These are phyloP conservation scores for Oreochromis grahami DNA, from an alignment of 2,797 vertebrate genomes.

Conservation along the genomic window DNA sequence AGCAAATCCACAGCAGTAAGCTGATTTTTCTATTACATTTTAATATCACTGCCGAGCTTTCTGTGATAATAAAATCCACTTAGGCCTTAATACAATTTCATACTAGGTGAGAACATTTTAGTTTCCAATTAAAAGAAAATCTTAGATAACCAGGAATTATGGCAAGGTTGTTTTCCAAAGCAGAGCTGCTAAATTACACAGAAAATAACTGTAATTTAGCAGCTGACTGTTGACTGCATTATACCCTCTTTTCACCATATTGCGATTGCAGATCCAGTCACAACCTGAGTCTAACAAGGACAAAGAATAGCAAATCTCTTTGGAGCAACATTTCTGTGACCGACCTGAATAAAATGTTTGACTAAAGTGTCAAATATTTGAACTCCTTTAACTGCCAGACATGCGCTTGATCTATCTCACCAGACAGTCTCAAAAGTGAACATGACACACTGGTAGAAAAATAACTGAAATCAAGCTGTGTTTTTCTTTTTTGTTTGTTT, in stretches of 20 bases:
- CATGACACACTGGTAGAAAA: constrained; percentile 1
- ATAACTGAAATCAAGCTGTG: constrained; percentile 7
- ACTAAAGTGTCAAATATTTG: constrained; percentile 62
- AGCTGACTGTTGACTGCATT: not conserved
- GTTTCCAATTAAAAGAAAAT: constrained; percentile 56
- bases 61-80: constrained; percentile 43
- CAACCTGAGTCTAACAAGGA: constrained; percentile 42
- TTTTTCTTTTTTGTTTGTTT: not conserved
- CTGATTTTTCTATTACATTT: constrained; percentile 37
- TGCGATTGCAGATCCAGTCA: not conserved
- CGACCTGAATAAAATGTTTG: constrained; percentile 50
- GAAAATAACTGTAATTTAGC: not conserved
- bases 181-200: constrained; percentile 11
- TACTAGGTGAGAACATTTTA: constrained; percentile 47
- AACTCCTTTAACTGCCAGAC: constrained; percentile 42
- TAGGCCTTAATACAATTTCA: constrained; percentile 39
- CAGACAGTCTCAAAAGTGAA: constrained; percentile 34
- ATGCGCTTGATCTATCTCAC: constrained; percentile 37
- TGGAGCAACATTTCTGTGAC: constrained; percentile 26
- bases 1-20: not conserved
- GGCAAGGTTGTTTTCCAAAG: constrained; percentile 26
- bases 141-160: constrained; percentile 42
- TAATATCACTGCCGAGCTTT: constrained; percentile 13
- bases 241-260: not conserved
- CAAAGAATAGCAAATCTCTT: constrained; percentile 46